Evolutionary conservation across 2,888 invertebrate species (phyloP), one percentile per base, ranked within the genome.

Genomic region (Melangyna quadrimaculata): DNA sequence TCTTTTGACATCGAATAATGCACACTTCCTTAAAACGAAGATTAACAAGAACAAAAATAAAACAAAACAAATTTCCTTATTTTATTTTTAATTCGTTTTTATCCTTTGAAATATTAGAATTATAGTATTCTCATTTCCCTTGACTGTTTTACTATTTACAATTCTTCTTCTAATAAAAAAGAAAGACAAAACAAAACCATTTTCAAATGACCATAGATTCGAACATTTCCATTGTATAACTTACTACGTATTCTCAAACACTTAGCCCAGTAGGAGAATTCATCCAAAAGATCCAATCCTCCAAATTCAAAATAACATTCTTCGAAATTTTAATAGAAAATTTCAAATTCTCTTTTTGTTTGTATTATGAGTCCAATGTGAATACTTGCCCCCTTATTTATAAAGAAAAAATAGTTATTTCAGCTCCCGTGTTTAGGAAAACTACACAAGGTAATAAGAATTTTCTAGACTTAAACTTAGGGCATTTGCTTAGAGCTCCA

Each of bases 1-100:
- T 70, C 24, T 63, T 63, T 48, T 57, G 77, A 65, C 75, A 71
- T 48, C 45, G 24, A 69, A 57, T 75, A 71, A 65, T 72, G 78
- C 72, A 59, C 61, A 72, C 65, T 75, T 40, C 51, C 55, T 61
- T 12, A 40, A 29, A 63, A n/a, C n/a, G n/a, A n/a, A n/a, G n/a
- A n/a, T n/a, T n/a, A n/a, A n/a, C n/a, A n/a, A n/a, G n/a, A n/a
- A n/a, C n/a, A n/a, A n/a, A n/a, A n/a, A n/a, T n/a, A n/a, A n/a
- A n/a, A n/a, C n/a, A 17, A n/a, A 35, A 63, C 14, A 70, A 22
- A n/a, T n/a, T n/a, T n/a, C n/a, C n/a, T 51, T 51, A 8, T 53
- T 27, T 61, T 61, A 22, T 10, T 65, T 17, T 45, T 45, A 17
- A 72, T 61, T 51, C 53, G 2, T 37, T 63, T 53, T 29, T 51